Percentiles rank a stretch among this genome's conserved stretches.
These are phyloP conservation scores for Heliconius charithonia DNA, from an alignment of 2,888 invertebrate species.

Conservation along the genomic window DNA sequence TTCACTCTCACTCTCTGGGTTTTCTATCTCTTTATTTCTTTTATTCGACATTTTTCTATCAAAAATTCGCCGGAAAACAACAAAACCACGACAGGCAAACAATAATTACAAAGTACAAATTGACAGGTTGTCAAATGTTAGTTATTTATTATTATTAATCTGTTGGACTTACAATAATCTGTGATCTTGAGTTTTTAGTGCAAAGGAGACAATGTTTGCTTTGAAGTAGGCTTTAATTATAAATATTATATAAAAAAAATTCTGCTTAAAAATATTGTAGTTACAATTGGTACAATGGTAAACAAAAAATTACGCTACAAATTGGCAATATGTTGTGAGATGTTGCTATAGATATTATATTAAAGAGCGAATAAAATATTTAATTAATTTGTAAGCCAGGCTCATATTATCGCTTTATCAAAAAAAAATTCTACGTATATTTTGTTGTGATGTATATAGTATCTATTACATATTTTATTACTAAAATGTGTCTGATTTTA, in stretches of 20 bases:
- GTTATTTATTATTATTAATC: background rate
- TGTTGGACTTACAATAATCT: background rate
- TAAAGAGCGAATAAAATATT: background rate
- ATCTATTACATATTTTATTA: no score
- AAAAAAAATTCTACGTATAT: background rate
- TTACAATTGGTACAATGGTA: background rate
- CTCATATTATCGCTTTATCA: background rate
- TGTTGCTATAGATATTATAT: no score
- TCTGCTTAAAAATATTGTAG: background rate
- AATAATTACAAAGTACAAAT: background rate
- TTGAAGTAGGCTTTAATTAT: background rate
- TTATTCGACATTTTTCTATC: slow-evolving; percentile 73
- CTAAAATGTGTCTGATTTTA: background rate
- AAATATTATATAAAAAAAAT: background rate
- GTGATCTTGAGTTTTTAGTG: background rate
- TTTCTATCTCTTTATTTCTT: slow-evolving; percentile 70
- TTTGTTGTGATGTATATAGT: background rate
- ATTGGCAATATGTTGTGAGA: background rate
- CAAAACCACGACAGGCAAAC: slow-evolving; percentile 16
- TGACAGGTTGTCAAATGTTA: slow-evolving; percentile 9
- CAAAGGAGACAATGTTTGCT: background rate
- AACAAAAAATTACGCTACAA: background rate
- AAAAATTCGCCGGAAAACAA: slow-evolving; percentile 24
- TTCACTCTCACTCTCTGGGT: slow-evolving; percentile 75
- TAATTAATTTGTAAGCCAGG: background rate